Base-by-base conservation (phyloP, 2,113 vertebrate genomes). In the Columba livia region DNA sequence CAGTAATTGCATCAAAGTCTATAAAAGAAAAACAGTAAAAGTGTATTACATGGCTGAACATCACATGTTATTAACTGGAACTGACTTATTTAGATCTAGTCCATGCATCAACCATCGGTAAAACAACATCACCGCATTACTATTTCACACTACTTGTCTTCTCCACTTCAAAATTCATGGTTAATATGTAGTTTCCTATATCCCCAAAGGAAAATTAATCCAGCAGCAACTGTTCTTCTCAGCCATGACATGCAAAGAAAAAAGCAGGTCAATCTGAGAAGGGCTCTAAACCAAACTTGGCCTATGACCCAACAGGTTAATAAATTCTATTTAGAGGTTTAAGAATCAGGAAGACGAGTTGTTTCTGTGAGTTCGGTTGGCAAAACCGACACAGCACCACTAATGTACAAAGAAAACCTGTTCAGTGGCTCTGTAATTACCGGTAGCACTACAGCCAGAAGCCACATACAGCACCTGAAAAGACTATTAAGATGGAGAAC, bases 1-100 rank as follows among this genome's bases (percentile, higher is more conserved):
- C 99, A 7, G 99, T 98, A 92, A 99, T 99, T 26, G 99, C 98
- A 96, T 99, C 99, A 66, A 99, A 99, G 97, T 99, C 99, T 99
- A 90, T 53, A 75, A 95, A 93, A 47, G 86, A 70, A 85, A 85
- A 97, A 21, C n/a, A 31, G 70, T n/a, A 95, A 11, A 88, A 95
- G 1, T 24, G 36, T 79, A 81, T 89, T 80, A 90, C 58, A 61
- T 4, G 80, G 67, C 51, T 79, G 51, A 90, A 44, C 12, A 32
- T 64, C 11, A 3, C 31, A 89, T 36, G 34, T 54, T 61, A 72
- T 62, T 79, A 87, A 57, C 77, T 44, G 44, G 73, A 85, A 91
- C 61, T 61, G 32, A 61, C n/a, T 80, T 44, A 31, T 69, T 89
- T 56, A 72, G 72, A 36, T 36, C 60, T 78, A 36, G 21, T 29